A percentile compares a stretch with the other conserved stretches of the same genome.
These are phyloP conservation scores for Laticauda colubrina DNA, from an alignment of 2,113 vertebrate genomes.

Conservation along the genomic window DNA sequence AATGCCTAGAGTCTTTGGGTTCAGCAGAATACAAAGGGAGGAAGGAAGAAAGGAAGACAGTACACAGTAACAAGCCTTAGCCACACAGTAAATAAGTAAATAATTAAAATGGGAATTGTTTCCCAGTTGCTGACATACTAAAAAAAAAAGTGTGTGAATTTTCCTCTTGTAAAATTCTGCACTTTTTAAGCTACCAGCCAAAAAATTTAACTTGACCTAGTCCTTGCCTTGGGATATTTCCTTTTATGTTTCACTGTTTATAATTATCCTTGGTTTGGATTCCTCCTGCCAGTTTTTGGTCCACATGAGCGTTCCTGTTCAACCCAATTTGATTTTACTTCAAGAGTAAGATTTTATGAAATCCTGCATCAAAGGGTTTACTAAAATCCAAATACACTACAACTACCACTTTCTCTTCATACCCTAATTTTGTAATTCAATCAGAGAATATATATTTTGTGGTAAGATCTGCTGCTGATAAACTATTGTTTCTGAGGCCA, in stretches of 20 bases:
- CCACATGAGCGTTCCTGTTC: constrained; percentile 2
- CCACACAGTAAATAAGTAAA: not conserved
- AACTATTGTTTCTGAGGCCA: not conserved
- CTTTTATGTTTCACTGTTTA: constrained; percentile 25
- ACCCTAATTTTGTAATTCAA: constrained; percentile 11
- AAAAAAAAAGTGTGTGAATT: not conserved
- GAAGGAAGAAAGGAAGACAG: not conserved
- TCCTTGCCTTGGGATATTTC: not conserved
- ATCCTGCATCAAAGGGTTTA: constrained; percentile 26
- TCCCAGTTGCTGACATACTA: not conserved
- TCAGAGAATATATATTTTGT: not conserved
- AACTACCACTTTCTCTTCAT: constrained; percentile 27
- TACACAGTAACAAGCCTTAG: not conserved
- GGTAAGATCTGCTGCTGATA: constrained; percentile 20
- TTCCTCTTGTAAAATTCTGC: not conserved
- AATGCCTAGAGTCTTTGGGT: not conserved
- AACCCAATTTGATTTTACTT: constrained; percentile 30
- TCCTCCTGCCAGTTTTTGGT: constrained; percentile 28
- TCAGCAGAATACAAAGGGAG: not conserved
- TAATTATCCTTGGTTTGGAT: constrained; percentile 18
- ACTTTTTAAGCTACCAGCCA: not conserved
- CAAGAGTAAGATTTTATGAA: constrained; percentile 25
- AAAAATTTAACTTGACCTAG: not conserved
- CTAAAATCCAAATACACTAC: constrained; percentile 31
- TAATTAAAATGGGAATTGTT: not conserved